Base-by-base conservation (phyloP, 2,797 vertebrate species). In the Schizopygopsis pylzovi region DNA sequence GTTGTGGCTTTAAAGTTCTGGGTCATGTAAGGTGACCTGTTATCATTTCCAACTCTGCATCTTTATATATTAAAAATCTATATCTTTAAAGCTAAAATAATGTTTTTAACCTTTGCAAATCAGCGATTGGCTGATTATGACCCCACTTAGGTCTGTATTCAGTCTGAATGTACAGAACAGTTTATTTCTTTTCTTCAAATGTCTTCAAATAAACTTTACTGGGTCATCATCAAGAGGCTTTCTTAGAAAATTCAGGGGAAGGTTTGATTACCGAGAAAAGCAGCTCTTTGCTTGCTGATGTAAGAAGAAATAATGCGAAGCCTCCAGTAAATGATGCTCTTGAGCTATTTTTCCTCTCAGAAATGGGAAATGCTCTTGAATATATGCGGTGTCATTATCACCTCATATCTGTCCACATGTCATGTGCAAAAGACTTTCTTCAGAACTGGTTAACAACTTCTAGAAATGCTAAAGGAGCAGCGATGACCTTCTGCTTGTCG, bases 311-410 rank as follows among this genome's bases (percentile, higher is more conserved):
- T 78, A 71, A 56, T 25, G 47, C 59, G 41, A 68, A 59, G 45
- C 56, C 25, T 72, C 47, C 81, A 45, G 75, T 82, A 79, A 68
- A 71, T 85, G 45, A 72, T 70, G 37, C 65, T 56, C 39, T 77
- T 59, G 41, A 77, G 73, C 70, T 75, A 75, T 45, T 54, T 80
- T 87, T 81, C 25, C 77, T 73, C 49, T 75, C 59, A 83, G 70
- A 84, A 81, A 67, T 43, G 28, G 76, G 89, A 89, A 85, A 84
- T 63, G 49, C n/a, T 41, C 56, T 71, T 11, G 25, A 28, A 28
- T 73, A 25, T 81, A 20, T 86, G 72, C 63, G 25, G 56, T 7
- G 3, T 81, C 63, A 15, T 65, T 54, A 80, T 71, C 79, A 59
- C 20, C 15, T 77, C 25, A 37, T 67, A 8, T 85, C 77, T 77